Percentiles rank a stretch among this genome's conserved stretches.
These are phyloP conservation scores for Rafetus swinhoei DNA, from an alignment of 2,113 vertebrate genomes.

Conservation along the genomic window DNA sequence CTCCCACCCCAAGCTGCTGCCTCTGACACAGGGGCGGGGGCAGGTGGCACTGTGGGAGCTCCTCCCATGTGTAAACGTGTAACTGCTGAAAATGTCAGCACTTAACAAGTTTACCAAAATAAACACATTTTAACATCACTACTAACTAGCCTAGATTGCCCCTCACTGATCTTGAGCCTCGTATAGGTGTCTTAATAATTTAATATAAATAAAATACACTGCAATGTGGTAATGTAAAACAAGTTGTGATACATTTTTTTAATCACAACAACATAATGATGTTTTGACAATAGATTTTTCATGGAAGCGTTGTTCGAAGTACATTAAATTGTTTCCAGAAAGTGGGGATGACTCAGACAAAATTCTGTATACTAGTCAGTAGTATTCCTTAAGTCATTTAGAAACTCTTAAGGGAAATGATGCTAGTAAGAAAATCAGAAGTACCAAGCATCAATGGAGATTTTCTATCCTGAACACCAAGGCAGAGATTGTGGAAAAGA, in stretches of 20 bases:
- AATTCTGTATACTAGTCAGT: not conserved
- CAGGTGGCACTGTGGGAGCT: no score
- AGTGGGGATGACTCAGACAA: not conserved
- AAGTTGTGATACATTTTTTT: not conserved
- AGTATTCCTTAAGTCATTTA: not conserved
- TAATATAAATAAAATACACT: not conserved
- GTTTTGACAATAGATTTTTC: not conserved
- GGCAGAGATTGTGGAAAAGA: not conserved
- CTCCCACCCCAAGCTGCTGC: no score
- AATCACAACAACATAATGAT: not conserved
- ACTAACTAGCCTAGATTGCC: no score
- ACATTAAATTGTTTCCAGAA: not conserved
- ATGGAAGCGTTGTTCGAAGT: not conserved
- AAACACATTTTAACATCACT: no score
- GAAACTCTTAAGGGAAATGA: fast-evolving
- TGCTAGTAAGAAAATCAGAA: not conserved
- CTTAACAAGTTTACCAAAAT: no score
- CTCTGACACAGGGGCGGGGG: no score
- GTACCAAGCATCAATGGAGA: fast-evolving
- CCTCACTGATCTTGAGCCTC: no score
- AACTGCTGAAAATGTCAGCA: no score
- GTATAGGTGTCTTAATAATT: not conserved
- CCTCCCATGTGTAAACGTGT: no score
- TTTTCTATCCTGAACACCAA: fast-evolving
- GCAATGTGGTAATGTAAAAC: no score